Conservation (phyloP, 2,888 invertebrate genomes). For the Euspilapteryx auroguttella region DNA sequence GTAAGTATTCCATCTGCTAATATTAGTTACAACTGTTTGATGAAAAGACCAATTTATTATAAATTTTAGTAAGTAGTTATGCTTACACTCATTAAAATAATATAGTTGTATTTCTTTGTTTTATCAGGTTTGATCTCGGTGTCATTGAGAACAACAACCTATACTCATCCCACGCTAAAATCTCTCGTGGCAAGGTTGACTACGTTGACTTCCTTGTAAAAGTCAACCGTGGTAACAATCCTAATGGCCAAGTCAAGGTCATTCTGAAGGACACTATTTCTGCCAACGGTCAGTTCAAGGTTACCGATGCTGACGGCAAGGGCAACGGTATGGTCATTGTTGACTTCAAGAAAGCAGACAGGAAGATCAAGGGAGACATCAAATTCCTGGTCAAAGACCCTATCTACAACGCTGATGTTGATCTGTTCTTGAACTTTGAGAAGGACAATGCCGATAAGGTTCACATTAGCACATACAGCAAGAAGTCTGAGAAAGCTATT, state of each 20-base stretch:
- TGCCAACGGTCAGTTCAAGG: slow-evolving; percentile 65
- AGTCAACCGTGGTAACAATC: slow-evolving; percentile 29
- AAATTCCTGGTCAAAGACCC: slow-evolving; percentile 65
- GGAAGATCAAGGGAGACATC: slow-evolving; percentile 64
- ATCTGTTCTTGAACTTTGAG: slow-evolving; percentile 68
- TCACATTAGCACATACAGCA: slow-evolving; percentile 65
- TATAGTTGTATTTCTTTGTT: too few species aligned
- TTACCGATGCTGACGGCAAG: slow-evolving; percentile 63
- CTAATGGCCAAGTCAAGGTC: slow-evolving; percentile 56
- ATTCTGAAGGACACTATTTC: slow-evolving; percentile 62
- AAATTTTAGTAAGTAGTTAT: too few species aligned
- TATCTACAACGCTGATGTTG: slow-evolving; percentile 63
- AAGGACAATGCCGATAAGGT: slow-evolving; percentile 71
- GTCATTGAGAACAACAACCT: slow-evolving; percentile 34
- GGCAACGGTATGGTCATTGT: slow-evolving; percentile 64
- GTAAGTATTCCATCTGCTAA: too few species aligned
- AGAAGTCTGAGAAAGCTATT: slow-evolving; percentile 45
- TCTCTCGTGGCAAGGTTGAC: slow-evolving; percentile 42
- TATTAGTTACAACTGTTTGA: too few species aligned
- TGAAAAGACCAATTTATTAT: too few species aligned
- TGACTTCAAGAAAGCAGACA: slow-evolving; percentile 60
- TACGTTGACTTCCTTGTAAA: slow-evolving; percentile 61
- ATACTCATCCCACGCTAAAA: slow-evolving; percentile 54
- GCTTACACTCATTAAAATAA: too few species aligned
- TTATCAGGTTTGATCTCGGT: slow-evolving; percentile 53